Base-by-base conservation (phyloP, 2,888 invertebrate species). In the Crossocerus cetratus region DNA sequence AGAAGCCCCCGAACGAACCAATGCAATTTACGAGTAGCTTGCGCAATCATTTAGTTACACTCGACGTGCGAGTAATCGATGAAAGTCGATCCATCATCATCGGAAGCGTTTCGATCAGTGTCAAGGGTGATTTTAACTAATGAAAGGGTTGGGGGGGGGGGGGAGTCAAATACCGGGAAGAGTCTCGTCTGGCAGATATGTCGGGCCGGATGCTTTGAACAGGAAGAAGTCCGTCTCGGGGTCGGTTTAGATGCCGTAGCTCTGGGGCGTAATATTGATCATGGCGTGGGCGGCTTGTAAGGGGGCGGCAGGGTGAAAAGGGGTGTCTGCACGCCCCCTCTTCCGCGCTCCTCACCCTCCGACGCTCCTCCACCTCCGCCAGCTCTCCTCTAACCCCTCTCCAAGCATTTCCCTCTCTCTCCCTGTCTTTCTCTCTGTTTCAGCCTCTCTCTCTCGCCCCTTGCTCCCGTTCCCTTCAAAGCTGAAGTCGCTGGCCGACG, bases 201-300 rank as follows among this genome's bases (percentile, higher is more conserved):
- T 74, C 72, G 69, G 44, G 72, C 72, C 60, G 65, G 69, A 66
- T 78, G 76, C 81, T 81, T 75, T 69, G 78, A 81, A 79, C 82
- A 84, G 81, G 86, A 88, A 88, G 87, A 86, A 88, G 87, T 87
- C 86, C 85, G 86, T 88, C 88, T 88, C 87, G 83, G 82, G 86
- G 84, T 86, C 84, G 86, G 86, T 88, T 88, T 86, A 84, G 88
- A 87, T 88, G 86, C 87, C 87, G 86, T 84, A 82, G 85, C 86
- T 87, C 84, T 83, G 84, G 87, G 85, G 86, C 88, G 88, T 87
- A 89, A 89, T 90, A 90, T 89, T 90, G 89, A 90, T 90, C 88
- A 89, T 88, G 88, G 86, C 84, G 83, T 84, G 74, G 84, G 86
- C 81, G 84, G 77, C 66, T 70, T 60, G 71, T 65, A 61, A 54